These are phyloP conservation scores for Alectoris magna DNA, from an alignment of 2,797 vertebrate genomes.

Conservation along the genomic window DNA sequence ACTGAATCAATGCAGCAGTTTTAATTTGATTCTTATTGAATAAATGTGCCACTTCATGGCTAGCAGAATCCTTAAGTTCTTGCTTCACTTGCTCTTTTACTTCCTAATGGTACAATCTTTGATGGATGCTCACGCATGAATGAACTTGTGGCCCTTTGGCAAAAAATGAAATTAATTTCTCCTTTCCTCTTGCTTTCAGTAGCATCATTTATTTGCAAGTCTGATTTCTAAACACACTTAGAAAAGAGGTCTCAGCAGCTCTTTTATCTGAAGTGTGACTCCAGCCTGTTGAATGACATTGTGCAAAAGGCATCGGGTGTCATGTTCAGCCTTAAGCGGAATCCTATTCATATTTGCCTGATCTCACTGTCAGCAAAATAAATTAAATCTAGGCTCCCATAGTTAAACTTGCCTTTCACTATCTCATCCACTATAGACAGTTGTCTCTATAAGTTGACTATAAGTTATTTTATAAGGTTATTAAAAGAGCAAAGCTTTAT, in stretches of 20 bases:
- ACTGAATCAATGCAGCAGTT: slow-evolving; percentile 22
- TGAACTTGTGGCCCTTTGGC: background rate
- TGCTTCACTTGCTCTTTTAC: background rate
- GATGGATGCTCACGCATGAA: background rate
- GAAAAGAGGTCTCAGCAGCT: background rate
- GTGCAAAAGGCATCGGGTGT: background rate
- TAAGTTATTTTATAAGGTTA: background rate
- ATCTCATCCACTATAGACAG: background rate
- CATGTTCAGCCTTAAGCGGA: background rate
- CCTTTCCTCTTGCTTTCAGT: background rate
- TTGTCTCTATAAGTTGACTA: background rate
- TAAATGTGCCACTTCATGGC: background rate
- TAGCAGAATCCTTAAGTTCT: background rate
- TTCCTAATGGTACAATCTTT: background rate
- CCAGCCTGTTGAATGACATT: background rate
- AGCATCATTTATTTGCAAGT: background rate
- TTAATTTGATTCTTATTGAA: slow-evolving; percentile 15
- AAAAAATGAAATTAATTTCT: background rate
- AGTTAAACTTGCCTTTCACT: background rate
- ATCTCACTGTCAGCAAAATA: background rate
- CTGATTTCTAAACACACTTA: background rate
- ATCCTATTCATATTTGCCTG: background rate
- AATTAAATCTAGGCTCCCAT: background rate
- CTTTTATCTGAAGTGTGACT: background rate
- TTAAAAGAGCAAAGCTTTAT: background rate